These are phyloP conservation scores for Trichogramma evanescens DNA, from an alignment of 2,888 invertebrate species.

Conservation along the genomic window DNA sequence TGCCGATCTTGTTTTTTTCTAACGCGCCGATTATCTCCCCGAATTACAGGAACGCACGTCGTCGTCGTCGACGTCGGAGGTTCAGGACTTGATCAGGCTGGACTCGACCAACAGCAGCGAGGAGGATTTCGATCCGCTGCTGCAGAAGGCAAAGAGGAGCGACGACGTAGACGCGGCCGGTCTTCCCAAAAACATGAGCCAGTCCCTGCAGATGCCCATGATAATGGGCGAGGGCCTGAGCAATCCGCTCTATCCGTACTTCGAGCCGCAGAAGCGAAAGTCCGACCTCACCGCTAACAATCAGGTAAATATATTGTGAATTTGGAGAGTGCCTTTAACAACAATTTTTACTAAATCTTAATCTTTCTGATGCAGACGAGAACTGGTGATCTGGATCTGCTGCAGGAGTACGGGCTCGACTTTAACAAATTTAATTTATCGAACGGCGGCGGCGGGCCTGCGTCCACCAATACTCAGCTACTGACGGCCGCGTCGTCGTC, in stretches of 20 bases:
- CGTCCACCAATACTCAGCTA: slow-evolving; percentile 17
- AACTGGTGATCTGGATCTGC: slow-evolving; percentile 58
- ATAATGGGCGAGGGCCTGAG: slow-evolving; percentile 41
- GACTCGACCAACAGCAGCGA: slow-evolving; percentile 60
- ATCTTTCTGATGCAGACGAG: slow-evolving; percentile 11
- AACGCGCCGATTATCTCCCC: too few relatives aligned
- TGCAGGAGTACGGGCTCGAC: slow-evolving; percentile 69
- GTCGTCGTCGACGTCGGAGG: slow-evolving; percentile 23
- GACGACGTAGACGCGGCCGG: neutral
- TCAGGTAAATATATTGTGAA: slow-evolving; percentile 4
- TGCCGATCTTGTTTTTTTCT: too few relatives aligned
- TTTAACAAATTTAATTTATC: slow-evolving; percentile 53
- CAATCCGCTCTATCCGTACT: slow-evolving; percentile 52
- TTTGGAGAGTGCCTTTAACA: neutral
- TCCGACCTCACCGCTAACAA: slow-evolving; percentile 4
- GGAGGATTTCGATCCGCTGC: slow-evolving; percentile 64
- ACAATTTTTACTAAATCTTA: neutral
- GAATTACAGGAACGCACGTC: slow-evolving; percentile 1
- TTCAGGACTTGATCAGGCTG: slow-evolving; percentile 59
- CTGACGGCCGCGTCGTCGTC: neutral
- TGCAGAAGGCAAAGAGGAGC: slow-evolving; percentile 41
- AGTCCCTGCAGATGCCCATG: slow-evolving; percentile 39
- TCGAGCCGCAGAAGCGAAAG: slow-evolving; percentile 42
- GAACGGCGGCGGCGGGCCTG: slow-evolving; percentile 29
- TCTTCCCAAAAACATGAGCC: slow-evolving; percentile 43